Conservation (phyloP, 2,888 invertebrate genomes). For the Plemyria rubiginata region DNA sequence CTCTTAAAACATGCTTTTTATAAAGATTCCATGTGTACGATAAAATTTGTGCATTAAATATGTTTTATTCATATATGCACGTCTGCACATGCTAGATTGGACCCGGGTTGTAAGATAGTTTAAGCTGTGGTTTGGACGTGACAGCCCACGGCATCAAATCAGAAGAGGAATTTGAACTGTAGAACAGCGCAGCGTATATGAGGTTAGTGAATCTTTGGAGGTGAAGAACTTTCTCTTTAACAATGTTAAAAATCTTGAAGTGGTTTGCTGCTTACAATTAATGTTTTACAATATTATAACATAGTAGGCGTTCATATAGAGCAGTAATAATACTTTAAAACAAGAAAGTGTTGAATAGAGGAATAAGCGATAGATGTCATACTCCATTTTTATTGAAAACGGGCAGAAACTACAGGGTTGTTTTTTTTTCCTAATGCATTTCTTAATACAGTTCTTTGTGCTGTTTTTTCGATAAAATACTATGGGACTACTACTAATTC, state of each 20-base stretch:
- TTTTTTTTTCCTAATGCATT: background rate
- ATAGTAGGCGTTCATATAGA: too few relatives aligned
- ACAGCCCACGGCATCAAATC: background rate
- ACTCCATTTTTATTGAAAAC: background rate
- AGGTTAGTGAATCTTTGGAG: too few relatives aligned
- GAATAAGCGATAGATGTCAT: background rate
- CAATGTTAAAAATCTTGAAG: too few relatives aligned
- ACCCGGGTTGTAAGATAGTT: conserved; percentile 7
- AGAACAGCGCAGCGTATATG: background rate
- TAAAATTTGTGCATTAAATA: too few relatives aligned
- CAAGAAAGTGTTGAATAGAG: conserved; percentile 3
- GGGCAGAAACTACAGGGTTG: background rate
- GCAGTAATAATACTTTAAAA: background rate
- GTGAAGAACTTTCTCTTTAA: too few relatives aligned
- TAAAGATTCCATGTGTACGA: too few relatives aligned
- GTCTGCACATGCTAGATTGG: conserved; percentile 12
- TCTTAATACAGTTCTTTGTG: too few relatives aligned
- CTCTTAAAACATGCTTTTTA: too few relatives aligned
- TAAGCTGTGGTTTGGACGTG: conserved; percentile 7
- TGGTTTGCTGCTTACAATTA: too few relatives aligned
- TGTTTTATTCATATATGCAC: background rate
- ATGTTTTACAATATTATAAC: too few relatives aligned
- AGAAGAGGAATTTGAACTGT: background rate
- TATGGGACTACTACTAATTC: too few relatives aligned
- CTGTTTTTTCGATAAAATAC: too few relatives aligned